phyloP scores from a whole-genome alignment of 2,797 vertebrate species.

The Gobio occitaniae region DNA sequence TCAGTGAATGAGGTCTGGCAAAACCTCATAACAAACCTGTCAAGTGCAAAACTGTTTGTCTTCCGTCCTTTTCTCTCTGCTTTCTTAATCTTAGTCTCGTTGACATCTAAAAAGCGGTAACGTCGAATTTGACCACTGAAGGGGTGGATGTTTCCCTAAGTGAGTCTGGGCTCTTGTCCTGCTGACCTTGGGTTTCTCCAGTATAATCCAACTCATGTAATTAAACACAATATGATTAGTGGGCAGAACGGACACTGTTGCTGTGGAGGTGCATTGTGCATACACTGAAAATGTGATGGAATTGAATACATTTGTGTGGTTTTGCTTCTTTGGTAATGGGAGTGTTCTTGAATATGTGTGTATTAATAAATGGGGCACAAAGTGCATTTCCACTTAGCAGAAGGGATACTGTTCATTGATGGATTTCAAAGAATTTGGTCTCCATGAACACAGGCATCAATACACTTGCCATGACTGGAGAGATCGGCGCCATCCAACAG shows the following conservation, averaged over 20 bases:
- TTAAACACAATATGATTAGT: constrained; percentile 42
- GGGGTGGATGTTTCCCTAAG: constrained; percentile 6
- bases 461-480: constrained; percentile 13
- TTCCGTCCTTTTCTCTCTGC: background rate
- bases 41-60: background rate
- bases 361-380: constrained; percentile 6
- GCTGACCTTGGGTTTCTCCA: constrained; percentile 28
- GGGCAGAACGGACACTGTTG: constrained; percentile 12
- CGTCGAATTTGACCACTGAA: background rate
- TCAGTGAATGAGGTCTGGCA: constrained; percentile 1
- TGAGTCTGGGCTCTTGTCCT: constrained; percentile 26
- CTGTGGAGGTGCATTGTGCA: constrained; percentile 12
- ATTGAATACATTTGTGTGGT: constrained; percentile 23
- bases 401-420: constrained; percentile 4
- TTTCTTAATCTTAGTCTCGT: background rate
- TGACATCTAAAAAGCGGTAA: background rate
- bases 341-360: background rate
- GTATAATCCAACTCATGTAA: constrained; percentile 14
- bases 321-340: constrained; percentile 8
- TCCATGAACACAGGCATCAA: constrained; percentile 15
- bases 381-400: constrained; percentile 15
- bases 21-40: constrained; percentile 12
- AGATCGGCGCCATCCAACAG: background rate
- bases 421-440: background rate
- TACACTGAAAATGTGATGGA: background rate